Base-by-base conservation (phyloP, 1,140 invertebrate genomes). In the Neomicropteryx cornuta region DNA sequence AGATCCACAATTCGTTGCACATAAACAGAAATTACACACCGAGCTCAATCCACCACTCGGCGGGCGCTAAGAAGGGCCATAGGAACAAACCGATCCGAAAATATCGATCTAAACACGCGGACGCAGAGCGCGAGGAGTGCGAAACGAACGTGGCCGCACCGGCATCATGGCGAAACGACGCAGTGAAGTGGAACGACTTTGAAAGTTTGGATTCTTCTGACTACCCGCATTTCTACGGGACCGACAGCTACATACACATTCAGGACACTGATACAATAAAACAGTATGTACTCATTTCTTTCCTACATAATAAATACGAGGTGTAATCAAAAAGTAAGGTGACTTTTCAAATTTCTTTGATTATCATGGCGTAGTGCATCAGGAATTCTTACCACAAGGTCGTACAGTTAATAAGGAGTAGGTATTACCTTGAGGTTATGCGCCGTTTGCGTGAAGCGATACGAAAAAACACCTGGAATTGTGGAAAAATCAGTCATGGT, bases 191-290 rank as follows among this genome's bases (percentile, higher is more conserved):
- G 38, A 52, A 55, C 40, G 58, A 64, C 34, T 54, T 60, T 19
- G 60, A 53, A 23, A 66, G 58, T 67, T 68, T 51, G 39, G 62
- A 51, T 46, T 65, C 43, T 45, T 73, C 51, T 68, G 52, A 51
- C 0, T 64, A 62, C 36, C 61, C 83, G 2, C 81, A 78, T 47
- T 87, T 88, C 52, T 73, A 69, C 13, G 82, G 83, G 17, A 72
- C 55, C 18, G 79, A 80, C 40, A 81, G 73, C 46, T 87, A 78
- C 49, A 70, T 87, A 3, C 76, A 81, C 53, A 91, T 86, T 51
- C 81, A 80, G 42, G 77, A 86, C 55, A 77, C 79, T 14, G 79
- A 84, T 42, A 83, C 87, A 39, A 78, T 86, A 62, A 83, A 62
- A 42, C 48, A 59, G 61, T 62, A 42, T 49, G 40, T 32, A 27